Evolutionary conservation across 2,113 vertebrate genomes (phyloP).

Genomic region (Eira barbara): DNA sequence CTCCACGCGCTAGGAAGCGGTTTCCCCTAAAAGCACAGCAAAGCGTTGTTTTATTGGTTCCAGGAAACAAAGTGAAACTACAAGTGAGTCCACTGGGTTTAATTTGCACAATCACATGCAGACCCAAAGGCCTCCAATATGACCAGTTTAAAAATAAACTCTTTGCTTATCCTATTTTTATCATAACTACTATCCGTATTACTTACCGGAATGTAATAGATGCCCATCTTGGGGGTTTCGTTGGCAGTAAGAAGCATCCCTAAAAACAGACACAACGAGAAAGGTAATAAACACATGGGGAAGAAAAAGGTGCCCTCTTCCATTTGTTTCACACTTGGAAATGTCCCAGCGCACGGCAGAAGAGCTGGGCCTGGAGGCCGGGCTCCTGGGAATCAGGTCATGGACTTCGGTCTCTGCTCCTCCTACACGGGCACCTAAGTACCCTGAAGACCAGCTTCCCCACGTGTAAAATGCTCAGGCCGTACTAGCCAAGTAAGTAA

Average conservation of each 20-base stretch:
- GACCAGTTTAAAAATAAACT: background rate
- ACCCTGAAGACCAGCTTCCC: too few species aligned
- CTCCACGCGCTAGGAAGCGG: background rate
- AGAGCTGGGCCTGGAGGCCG: background rate
- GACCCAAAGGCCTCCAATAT: background rate
- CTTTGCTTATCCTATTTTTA: background rate
- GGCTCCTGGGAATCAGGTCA: rapidly evolving
- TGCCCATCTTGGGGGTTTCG: constrained; percentile 98
- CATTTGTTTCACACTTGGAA: background rate
- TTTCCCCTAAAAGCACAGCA: rapidly evolving
- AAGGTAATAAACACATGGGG: constrained; percentile 54
- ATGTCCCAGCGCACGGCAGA: rapidly evolving
- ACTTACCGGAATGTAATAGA: constrained; percentile 98
- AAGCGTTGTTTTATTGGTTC: background rate
- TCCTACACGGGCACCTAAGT: rapidly evolving
- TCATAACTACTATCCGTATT: background rate
- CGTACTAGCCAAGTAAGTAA: background rate
- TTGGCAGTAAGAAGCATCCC: constrained; percentile 98
- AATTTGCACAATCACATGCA: background rate
- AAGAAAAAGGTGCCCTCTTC: background rate
- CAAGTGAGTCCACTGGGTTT: background rate
- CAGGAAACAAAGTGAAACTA: background rate
- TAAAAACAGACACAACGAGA: constrained; percentile 77
- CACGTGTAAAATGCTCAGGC: background rate
- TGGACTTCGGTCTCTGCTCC: background rate